A percentile compares a stretch with the other conserved stretches of the same genome.
Conservation (phyloP, 2,113 vertebrate genomes). For the Brachyistius frenatus region DNA sequence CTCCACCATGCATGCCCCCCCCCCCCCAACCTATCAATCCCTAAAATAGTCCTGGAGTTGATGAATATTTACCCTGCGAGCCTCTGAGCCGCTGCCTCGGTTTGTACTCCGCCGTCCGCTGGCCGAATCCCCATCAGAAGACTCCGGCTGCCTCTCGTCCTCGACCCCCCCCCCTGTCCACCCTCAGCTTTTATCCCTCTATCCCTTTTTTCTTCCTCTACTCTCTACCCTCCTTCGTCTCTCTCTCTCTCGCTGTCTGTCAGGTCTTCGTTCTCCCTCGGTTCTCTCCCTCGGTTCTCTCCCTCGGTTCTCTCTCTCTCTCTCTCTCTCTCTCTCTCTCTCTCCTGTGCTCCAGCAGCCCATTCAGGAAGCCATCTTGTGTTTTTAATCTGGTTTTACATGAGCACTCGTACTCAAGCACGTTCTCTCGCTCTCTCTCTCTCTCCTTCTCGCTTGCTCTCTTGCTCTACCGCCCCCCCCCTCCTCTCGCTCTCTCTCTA, state of each 20-base stretch:
- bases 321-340: constrained; percentile 67
- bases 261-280: not conserved
- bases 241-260: constrained; percentile 60
- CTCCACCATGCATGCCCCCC: not conserved
- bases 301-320: constrained; percentile 7
- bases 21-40: constrained; percentile 63
- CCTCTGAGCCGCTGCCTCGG: constrained; percentile 75
- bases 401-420: constrained; percentile 79
- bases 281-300: too few relatives aligned
- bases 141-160: constrained; percentile 74
- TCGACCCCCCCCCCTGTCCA: constrained; percentile 67
- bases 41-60: constrained; percentile 73
- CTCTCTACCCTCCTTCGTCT: constrained; percentile 38
- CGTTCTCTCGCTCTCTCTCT: constrained; percentile 67
- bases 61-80: constrained; percentile 86
- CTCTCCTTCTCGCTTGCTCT: constrained; percentile 52
- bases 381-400: constrained; percentile 87
- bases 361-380: constrained; percentile 90
- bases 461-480: constrained; percentile 59
- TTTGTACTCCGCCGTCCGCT: constrained; percentile 73
- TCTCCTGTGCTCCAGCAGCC: constrained; percentile 75
- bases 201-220: constrained; percentile 61
- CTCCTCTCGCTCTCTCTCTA: constrained; percentile 67
- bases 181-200: constrained; percentile 43
- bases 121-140: constrained; percentile 85